Evolutionary conservation across 2,113 vertebrate species (phyloP), one percentile per base, ranked within the genome.

Genomic region (Heterochromis multidens): DNA sequence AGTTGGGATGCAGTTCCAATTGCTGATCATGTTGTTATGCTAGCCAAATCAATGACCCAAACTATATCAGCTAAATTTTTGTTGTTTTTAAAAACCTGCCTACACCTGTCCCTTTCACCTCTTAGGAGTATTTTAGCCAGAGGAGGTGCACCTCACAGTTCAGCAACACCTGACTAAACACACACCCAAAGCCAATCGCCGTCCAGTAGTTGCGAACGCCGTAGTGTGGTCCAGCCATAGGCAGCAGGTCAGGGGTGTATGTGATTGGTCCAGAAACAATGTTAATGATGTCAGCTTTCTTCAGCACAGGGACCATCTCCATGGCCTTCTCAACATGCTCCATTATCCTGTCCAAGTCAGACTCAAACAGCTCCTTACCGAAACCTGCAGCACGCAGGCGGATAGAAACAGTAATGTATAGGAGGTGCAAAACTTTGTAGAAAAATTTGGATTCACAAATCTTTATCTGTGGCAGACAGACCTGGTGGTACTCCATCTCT

Each of bases 351-450:
- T 99, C 98, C 37, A 99, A 96, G 91, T 99, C 98, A 2, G 98
- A 98, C 90, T 99, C 98, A 94, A 99, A 99, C 86, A 99, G 96
- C 84, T 99, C 99, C 92, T 99, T 99, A 58, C 98, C 99, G 84
- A 99, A 99, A 84, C 97, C 98, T 99, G 91, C 4, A 92, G 91
- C 83, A 80, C 60, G 3, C 85, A 60, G 1, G 80, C 1, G 21
- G 13, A 59, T 3, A 10, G 6, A 11, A 49, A 10, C 3, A 16
- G 21, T 61, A 27, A 76, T 6, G 23, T 16, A 5, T 9, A 59
- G 35, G 23, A 78, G 21, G 23, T 13, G 8, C 5, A 49, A 29
- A 74, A 61, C 2, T 46, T 65, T 1, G 46, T 13, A 54, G 27
- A 74, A 74, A 74, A 31, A n/a, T 54, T 74, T 33, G 5, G 70